These are phyloP conservation scores for Dendrolimus kikuchii DNA, from an alignment of 1,140 invertebrate genomes.

Conservation along the genomic window DNA sequence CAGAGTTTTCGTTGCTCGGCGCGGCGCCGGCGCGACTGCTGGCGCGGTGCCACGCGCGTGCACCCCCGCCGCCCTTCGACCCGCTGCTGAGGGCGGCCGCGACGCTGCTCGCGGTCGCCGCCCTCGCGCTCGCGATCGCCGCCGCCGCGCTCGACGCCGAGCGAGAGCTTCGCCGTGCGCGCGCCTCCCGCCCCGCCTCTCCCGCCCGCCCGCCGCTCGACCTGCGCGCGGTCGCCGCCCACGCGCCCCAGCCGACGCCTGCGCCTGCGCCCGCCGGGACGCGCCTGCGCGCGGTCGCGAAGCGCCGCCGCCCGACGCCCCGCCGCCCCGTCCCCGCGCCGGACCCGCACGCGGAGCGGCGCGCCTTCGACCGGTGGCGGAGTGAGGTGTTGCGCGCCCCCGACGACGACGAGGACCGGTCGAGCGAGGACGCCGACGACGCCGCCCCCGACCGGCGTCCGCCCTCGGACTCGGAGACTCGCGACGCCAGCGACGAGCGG, in stretches of 20 bases:
- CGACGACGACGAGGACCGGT: constrained; percentile 30
- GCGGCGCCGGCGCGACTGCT: constrained; percentile 86
- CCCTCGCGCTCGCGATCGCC: constrained; percentile 33
- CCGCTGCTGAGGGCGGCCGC: constrained; percentile 35
- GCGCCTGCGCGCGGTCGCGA: constrained; percentile 7
- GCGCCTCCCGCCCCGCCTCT: constrained; percentile 17
- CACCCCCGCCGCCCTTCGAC: constrained; percentile 90
- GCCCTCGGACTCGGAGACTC: constrained; percentile 3
- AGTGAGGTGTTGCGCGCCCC: constrained; percentile 26
- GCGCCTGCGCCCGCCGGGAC: constrained; percentile 12
- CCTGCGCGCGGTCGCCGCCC: constrained; percentile 18
- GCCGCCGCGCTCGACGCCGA: constrained; percentile 39
- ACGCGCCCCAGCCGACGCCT: constrained; percentile 8
- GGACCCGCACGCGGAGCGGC: constrained; percentile 32
- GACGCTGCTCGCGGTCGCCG: constrained; percentile 23
- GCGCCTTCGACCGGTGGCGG: constrained; percentile 43
- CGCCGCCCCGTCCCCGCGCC: constrained; percentile 18
- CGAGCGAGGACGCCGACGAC: constrained; percentile 33
- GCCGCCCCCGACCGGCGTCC: constrained; percentile 8
- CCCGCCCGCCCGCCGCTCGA: constrained; percentile 27
- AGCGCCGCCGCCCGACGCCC: constrained; percentile 16
- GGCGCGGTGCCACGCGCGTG: constrained; percentile 76
- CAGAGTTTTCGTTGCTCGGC: constrained; percentile 82
- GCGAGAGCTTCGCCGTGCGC: constrained; percentile 31
- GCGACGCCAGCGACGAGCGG: constrained; percentile 5